A percentile compares a stretch with the other conserved stretches of the same genome.
Evolutionary conservation across 2,113 vertebrate genomes (phyloP).

Genomic region (Chaetodon auriga): DNA sequence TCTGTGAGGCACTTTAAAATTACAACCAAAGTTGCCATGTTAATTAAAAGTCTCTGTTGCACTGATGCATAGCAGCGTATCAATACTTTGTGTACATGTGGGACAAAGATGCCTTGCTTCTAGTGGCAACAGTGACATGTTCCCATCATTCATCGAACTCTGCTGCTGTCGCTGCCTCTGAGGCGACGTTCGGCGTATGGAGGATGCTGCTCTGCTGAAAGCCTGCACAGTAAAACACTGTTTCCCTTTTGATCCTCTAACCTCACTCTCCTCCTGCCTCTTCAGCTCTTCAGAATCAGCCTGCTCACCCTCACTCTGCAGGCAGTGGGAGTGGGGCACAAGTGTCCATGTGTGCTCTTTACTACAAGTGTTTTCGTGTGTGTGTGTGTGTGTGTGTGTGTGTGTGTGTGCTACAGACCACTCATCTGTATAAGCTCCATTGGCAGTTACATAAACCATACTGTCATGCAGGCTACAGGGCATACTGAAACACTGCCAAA

Average conservation of each 20-base stretch:
- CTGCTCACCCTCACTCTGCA: slow-evolving; percentile 60
- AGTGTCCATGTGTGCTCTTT: slow-evolving; percentile 47
- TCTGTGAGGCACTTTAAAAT: neutral
- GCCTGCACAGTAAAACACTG: slow-evolving; percentile 8
- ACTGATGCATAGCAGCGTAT: slow-evolving; percentile 7
- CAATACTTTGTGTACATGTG: neutral
- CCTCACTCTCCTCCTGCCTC: slow-evolving; percentile 62
- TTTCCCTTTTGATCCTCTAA: slow-evolving; percentile 50
- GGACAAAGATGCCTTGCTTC: slow-evolving; percentile 19
- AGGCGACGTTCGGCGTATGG: neutral
- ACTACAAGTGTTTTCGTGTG: slow-evolving; percentile 32
- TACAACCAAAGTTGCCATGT: neutral
- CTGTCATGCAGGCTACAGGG: slow-evolving; percentile 72
- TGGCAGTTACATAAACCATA: slow-evolving; percentile 79
- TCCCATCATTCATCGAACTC: slow-evolving; percentile 2
- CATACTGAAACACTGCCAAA: slow-evolving; percentile 68
- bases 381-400: slow-evolving; percentile 28
- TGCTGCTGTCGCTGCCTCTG: slow-evolving; percentile 14
- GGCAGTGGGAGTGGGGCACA: slow-evolving; percentile 38
- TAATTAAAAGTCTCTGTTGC: slow-evolving; percentile 2
- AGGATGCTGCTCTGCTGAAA: slow-evolving; percentile 39
- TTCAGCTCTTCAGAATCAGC: slow-evolving; percentile 67
- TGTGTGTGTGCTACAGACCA: slow-evolving; percentile 55
- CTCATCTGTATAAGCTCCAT: slow-evolving; percentile 69
- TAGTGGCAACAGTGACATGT: slow-evolving; percentile 29